These are phyloP conservation scores for Drosophila ezoana DNA, from an alignment of 2,888 invertebrate genomes.

Conservation along the genomic window DNA sequence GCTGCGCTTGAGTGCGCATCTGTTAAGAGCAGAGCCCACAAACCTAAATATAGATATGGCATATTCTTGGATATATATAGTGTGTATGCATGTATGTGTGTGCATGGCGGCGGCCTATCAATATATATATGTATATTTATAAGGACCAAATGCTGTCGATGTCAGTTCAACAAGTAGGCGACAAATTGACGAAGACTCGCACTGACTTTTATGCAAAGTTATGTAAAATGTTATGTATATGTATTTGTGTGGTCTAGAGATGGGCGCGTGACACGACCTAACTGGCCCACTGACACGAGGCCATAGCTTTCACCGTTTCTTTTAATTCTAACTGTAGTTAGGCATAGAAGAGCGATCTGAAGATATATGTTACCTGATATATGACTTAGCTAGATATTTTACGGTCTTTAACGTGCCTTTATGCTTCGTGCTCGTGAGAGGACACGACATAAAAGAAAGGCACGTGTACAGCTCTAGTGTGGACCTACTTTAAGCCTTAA, in stretches of 20 bases:
- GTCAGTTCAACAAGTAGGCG: slow-evolving; percentile 68
- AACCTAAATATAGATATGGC: slow-evolving; percentile 71
- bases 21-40: slow-evolving; percentile 46
- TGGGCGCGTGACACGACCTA: too few relatives aligned
- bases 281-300: too few relatives aligned
- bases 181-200: slow-evolving; percentile 41
- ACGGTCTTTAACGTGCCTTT: too few relatives aligned
- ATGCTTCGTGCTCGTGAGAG: too few relatives aligned
- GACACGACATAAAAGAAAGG: too few relatives aligned
- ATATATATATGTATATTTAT: slow-evolving; percentile 47
- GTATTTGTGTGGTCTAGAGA: background rate
- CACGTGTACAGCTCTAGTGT: background rate
- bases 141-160: slow-evolving; percentile 49
- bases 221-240: slow-evolving; percentile 36
- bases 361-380: too few relatives aligned
- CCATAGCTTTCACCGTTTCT: too few relatives aligned
- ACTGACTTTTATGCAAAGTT: slow-evolving; percentile 52
- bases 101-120: slow-evolving; percentile 48
- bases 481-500: slow-evolving; percentile 38
- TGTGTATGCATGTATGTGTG: background rate
- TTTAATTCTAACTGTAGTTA: too few relatives aligned
- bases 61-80: slow-evolving; percentile 7
- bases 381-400: too few relatives aligned
- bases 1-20: slow-evolving; percentile 45
- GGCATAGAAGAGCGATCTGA: too few relatives aligned